Percentiles rank a stretch among this genome's conserved stretches.
Evolutionary conservation across 2,888 invertebrate species (phyloP).

Genomic region (Acleris sparsana): DNA sequence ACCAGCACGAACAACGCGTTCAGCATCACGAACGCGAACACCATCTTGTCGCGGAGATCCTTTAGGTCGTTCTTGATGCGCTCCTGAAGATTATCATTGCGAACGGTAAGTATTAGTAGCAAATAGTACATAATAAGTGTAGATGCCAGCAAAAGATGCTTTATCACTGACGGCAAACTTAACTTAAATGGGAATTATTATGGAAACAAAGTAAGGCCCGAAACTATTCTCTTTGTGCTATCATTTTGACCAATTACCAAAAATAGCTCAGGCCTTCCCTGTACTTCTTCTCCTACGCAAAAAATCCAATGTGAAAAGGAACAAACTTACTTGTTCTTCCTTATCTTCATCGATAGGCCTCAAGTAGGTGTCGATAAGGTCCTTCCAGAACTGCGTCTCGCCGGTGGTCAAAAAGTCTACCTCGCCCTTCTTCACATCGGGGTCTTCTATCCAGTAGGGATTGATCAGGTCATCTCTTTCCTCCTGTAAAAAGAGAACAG

Average conservation of each 20-base stretch:
- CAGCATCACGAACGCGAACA: conserved; percentile 98
- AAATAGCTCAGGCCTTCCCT: background rate
- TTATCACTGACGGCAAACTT: too few relatives aligned
- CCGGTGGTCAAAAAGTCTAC: conserved; percentile 93
- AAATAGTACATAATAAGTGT: too few relatives aligned
- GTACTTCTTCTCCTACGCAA: background rate
- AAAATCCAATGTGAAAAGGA: too few relatives aligned
- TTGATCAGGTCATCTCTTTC: conserved; percentile 93
- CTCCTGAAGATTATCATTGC: conserved; percentile 82
- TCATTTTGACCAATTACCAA: background rate
- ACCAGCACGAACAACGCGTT: conserved; percentile 98
- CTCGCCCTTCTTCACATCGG: conserved; percentile 93
- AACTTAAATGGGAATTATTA: too few relatives aligned
- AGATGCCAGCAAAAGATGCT: too few relatives aligned
- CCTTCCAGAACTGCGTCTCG: conserved; percentile 97
- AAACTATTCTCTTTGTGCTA: too few relatives aligned
- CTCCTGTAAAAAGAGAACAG: conserved; percentile 63
- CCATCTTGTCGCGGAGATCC: conserved; percentile 96
- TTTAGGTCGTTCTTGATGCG: conserved; percentile 94
- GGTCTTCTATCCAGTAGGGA: conserved; percentile 97
- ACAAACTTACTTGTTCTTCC: conserved; percentile 77
- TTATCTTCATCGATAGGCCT: conserved; percentile 96
- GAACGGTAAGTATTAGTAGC: too few relatives aligned
- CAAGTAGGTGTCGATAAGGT: conserved; percentile 95
- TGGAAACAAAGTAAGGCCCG: too few relatives aligned